These are phyloP conservation scores for Lymantria monacha DNA, from an alignment of 2,888 invertebrate species.

Conservation along the genomic window DNA sequence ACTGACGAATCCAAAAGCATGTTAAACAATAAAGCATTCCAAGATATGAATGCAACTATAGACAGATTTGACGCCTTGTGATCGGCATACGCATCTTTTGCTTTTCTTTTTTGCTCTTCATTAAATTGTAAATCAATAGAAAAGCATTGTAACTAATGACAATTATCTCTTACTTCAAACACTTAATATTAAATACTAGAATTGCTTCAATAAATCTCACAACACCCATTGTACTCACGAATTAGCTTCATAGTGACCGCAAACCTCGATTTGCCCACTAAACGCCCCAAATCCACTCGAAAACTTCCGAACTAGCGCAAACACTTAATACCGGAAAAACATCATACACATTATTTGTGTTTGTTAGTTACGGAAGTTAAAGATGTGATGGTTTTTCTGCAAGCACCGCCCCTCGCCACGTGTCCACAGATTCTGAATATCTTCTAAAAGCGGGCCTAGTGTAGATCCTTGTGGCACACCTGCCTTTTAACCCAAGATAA, in stretches of 20 bases:
- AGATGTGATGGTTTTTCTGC: slow-evolving; percentile 75
- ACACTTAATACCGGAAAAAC: slow-evolving; percentile 76
- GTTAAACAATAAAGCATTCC: too few relatives aligned
- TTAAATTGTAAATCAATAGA: too few relatives aligned
- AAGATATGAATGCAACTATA: too few relatives aligned
- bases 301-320: slow-evolving; percentile 60
- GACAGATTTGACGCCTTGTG: too few relatives aligned
- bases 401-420: slow-evolving; percentile 69
- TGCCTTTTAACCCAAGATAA: slow-evolving; percentile 50
- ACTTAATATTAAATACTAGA: too few relatives aligned
- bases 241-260: slow-evolving; percentile 35
- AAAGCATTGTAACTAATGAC: too few relatives aligned
- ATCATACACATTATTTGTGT: slow-evolving; percentile 76
- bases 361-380: slow-evolving; percentile 74
- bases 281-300: slow-evolving; percentile 63
- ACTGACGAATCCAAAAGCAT: too few relatives aligned
- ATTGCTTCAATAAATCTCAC: too few relatives aligned
- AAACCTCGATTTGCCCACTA: slow-evolving; percentile 43
- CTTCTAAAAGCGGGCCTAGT: slow-evolving; percentile 71
- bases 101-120: too few relatives aligned
- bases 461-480: slow-evolving; percentile 74
- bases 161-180: too few relatives aligned
- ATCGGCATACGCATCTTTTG: too few relatives aligned
- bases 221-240: slow-evolving; percentile 29
- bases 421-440: slow-evolving; percentile 72